Evolutionary conservation across 92 coral and sea anemone species (phyloP), one percentile per base, ranked within the genome.

Genomic region (Nematostella vectensis): DNA sequence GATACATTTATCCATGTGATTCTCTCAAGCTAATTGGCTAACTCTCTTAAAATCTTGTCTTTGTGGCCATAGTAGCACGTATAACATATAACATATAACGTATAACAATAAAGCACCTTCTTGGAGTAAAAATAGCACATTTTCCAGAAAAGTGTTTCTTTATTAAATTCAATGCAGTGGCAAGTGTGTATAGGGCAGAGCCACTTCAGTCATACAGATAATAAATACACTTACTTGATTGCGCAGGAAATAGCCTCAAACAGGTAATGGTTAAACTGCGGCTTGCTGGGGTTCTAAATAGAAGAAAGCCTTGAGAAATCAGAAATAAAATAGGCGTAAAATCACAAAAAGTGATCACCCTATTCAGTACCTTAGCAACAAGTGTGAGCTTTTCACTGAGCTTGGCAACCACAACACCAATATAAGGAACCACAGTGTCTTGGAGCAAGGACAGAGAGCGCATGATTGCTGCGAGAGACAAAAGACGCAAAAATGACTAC

Each of bases 181-280:
- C n/a, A n/a, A n/a, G n/a, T n/a, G n/a, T n/a, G n/a, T n/a, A n/a
- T n/a, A n/a, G n/a, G n/a, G n/a, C n/a, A n/a, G n/a, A n/a, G n/a
- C n/a, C n/a, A n/a, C n/a, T n/a, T n/a, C n/a, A n/a, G n/a, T n/a
- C n/a, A n/a, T n/a, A n/a, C n/a, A n/a, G n/a, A n/a, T n/a, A n/a
- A n/a, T n/a, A n/a, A n/a, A n/a, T 33, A 6, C 40, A 33, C 82
- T 55, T 55, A 91, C 98, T 88, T 81, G 50, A 91, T 66, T 2
- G 95, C 80, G 60, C 98, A 91, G 45, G 91, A 91, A 43, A 91
- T 76, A 20, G 88, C 80, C 55, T 91, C 98, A 82, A 91, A 91
- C 59, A 91, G 72, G 60, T 91, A 91, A 55, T 91, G 98, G 55
- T 91, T 91, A 49, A 91, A 91, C 73, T 91, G 98, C 20, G 98